Base-by-base conservation (phyloP, 2,113 vertebrate genomes). In the Sakesphorus luctuosus region DNA sequence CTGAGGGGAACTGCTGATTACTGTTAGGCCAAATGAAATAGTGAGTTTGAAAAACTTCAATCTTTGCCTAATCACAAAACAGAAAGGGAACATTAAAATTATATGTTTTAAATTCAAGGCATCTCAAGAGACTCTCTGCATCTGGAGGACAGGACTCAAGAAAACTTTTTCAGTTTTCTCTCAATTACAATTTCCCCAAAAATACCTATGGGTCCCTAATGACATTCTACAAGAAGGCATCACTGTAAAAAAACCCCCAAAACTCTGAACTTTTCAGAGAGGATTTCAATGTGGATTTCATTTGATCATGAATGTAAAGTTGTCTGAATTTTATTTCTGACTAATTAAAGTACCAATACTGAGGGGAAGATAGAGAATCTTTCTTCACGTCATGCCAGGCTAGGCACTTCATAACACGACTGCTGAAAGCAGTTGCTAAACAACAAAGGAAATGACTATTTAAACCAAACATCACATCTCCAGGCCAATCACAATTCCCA, bases 21-120 rank as follows among this genome's bases (percentile, higher is more conserved):
- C 95, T 97, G 95, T 96, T 93, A 96, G 68, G 95, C 88, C 93
- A 93, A 84, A 96, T 7, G 50, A 93, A 97, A 94, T 87, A 93
- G 43, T 78, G 79, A 93, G 40, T 87, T 95, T 13, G 11, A 91
- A 94, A 93, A 85, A 50, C 10, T 11, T n/a, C 36, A 53, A 3
- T 56, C 46, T 75, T 61, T 43, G 40, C 62, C 73, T 66, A 95
- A 96, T 97, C 91, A 96, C 67, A 92, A 96, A 88, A 93, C 33
- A 20, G 40, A 93, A 95, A 76, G 89, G 21, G 59, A 67, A 78
- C 84, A 73, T 87, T 76, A 94, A 95, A 92, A 95, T 47, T 83
- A 2, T 36, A 86, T 78, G 33, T 63, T 96, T 96, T 85, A 90
- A 92, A 89, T 47, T 59, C 2, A 24, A 78, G 74, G 14, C 44